Base-by-base conservation (phyloP, 2,113 vertebrate genomes). In the Odontesthes bonariensis region DNA sequence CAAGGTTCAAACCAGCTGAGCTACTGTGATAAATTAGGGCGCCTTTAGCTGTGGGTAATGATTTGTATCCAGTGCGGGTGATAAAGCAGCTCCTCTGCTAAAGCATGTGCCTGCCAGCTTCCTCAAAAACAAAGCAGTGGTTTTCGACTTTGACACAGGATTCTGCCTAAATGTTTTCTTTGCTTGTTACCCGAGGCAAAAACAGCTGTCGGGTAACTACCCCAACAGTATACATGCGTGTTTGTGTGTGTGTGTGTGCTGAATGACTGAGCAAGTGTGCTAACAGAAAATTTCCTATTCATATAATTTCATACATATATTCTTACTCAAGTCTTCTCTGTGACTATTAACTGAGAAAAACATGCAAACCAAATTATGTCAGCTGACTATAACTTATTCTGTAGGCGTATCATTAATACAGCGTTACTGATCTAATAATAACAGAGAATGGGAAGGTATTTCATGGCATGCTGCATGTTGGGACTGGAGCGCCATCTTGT, bases 1-100 rank as follows among this genome's bases (percentile, higher is more conserved):
- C 2, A 19, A 66, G 51, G 40, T 62, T 73, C 42, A 53, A 79
- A 35, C 51, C 69, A 66, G 33, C 60, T 67, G 75, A 86, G 59
- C 57, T 59, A 66, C 66, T 84, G 54, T 80, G 62, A 84, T 82
- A 60, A 80, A 84, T 60, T 69, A 23, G 68, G 64, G 31, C 16
- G 59, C 14, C 61, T 75, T 79, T 64, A 63, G 62, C 81, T 86
- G 83, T 59, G 66, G 80, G 75, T 69, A 77, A 69, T 51, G 71
- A 86, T 82, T 86, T 86, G 72, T 63, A 83, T 81, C 75, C 69
- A 79, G 84, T 71, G 71, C 60, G 65, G 57, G 49, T 78, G 70
- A 76, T 66, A 59, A 66, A 75, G 75, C 72, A 70, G 54, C 84
- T 78, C 76, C 13, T 54, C 61, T 38, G 38, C 42, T 61, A 31